These are phyloP conservation scores for Catostylus mosaicus DNA, from an alignment of 30 jellyfish, hydroid and myxozoan genomes.

Conservation along the genomic window DNA sequence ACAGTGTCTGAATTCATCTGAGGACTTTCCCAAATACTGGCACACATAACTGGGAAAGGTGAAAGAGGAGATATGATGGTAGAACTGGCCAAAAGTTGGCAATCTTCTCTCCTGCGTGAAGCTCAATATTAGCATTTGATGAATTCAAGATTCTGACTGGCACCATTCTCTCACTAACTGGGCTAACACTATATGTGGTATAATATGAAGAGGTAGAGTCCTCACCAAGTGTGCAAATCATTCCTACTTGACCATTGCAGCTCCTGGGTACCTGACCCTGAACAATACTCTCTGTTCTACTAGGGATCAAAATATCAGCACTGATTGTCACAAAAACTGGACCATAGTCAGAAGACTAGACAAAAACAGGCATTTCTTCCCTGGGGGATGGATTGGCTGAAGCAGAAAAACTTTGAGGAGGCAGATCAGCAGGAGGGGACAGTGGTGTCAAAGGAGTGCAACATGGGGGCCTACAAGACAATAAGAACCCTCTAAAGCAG, in stretches of 20 bases:
- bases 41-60: slow-evolving; percentile 52
- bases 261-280: slow-evolving; percentile 16
- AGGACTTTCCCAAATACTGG: background rate
- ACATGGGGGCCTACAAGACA: slow-evolving; percentile 26
- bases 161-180: background rate
- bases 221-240: slow-evolving; percentile 8
- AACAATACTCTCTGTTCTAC: slow-evolving; percentile 23
- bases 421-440: slow-evolving; percentile 6
- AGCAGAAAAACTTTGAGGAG: too few relatives aligned
- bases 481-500: slow-evolving; percentile 14
- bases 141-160: slow-evolving; percentile 29
- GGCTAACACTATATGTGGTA: slow-evolving; percentile 12
- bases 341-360: slow-evolving; percentile 26
- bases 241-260: slow-evolving; percentile 1
- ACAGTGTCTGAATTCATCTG: slow-evolving; percentile 8
- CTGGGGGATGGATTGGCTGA: slow-evolving; percentile 20
- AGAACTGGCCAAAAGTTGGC: slow-evolving; percentile 25
- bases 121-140: slow-evolving; percentile 1
- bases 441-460: slow-evolving; percentile 23
- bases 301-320: slow-evolving; percentile 5
- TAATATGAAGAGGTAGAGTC: background rate
- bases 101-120: slow-evolving; percentile 19
- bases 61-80: background rate
- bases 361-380: slow-evolving; percentile 17
- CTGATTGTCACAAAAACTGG: slow-evolving; percentile 11